A percentile compares a stretch with the other conserved stretches of the same genome.
Evolutionary conservation across 2,888 invertebrate genomes (phyloP).

Genomic region (Torymus aiolomorphi): DNA sequence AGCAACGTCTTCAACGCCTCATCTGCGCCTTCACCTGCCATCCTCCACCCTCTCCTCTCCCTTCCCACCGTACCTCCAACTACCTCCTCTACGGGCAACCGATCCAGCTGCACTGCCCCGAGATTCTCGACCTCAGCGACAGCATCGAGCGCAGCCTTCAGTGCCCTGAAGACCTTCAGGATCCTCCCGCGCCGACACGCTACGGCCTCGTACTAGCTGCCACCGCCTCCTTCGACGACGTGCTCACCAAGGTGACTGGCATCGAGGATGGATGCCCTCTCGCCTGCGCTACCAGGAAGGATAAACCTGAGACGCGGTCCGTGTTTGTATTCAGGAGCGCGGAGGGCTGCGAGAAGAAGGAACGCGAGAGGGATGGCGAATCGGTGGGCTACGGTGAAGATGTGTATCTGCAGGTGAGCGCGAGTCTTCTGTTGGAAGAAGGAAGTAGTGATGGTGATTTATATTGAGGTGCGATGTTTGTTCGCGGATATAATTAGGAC

Average conservation of each 20-base stretch:
- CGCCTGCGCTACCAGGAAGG: not conserved
- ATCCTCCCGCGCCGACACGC: not conserved
- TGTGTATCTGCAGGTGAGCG: too few species aligned
- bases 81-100: slow-evolving; percentile 7
- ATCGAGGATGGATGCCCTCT: slow-evolving; percentile 45
- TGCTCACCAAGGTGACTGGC: not conserved
- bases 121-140: slow-evolving; percentile 31
- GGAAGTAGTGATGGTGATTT: too few species aligned
- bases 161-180: slow-evolving; percentile 29
- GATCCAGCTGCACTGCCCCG: slow-evolving; percentile 37
- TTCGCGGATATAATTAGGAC: too few species aligned
- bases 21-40: not conserved
- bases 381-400: too few species aligned
- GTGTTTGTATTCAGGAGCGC: slow-evolving; percentile 2
- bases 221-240: slow-evolving; percentile 28
- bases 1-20: slow-evolving; percentile 26
- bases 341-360: not conserved
- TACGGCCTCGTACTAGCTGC: slow-evolving; percentile 44
- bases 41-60: not conserved
- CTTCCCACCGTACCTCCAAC: not conserved
- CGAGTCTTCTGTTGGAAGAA: too few species aligned
- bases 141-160: not conserved
- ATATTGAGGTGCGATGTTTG: too few species aligned
- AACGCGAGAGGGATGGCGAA: too few species aligned
- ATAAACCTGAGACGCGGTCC: not conserved